These are phyloP conservation scores for Melangyna quadrimaculata DNA, from an alignment of 2,888 invertebrate species.

Conservation along the genomic window DNA sequence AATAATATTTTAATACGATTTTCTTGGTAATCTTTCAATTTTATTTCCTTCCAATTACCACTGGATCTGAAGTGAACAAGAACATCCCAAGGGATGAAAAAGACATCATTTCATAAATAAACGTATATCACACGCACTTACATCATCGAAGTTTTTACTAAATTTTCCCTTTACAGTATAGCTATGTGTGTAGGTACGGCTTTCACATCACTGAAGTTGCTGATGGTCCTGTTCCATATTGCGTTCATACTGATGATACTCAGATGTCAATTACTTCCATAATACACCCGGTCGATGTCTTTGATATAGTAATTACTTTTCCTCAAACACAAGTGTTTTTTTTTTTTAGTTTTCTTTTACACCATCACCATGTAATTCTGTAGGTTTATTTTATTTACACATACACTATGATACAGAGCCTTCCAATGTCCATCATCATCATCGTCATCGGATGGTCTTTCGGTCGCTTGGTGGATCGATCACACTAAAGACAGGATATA, in stretches of 20 bases:
- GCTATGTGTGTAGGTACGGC: too few species aligned
- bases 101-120: background rate
- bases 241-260: background rate
- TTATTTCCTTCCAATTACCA: constrained; percentile 65
- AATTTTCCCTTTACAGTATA: background rate
- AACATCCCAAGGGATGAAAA: constrained; percentile 14
- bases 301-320: constrained; percentile 49
- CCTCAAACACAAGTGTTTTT: background rate
- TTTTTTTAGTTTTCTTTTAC: background rate
- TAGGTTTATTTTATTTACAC: background rate
- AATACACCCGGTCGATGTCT: constrained; percentile 54
- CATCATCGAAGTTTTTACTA: background rate
- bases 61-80: too few species aligned
- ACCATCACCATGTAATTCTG: background rate
- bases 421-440: background rate
- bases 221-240: background rate
- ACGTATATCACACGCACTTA: background rate
- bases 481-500: background rate
- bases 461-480: background rate
- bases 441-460: background rate
- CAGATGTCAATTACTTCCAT: constrained; percentile 56
- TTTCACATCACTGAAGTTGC: background rate
- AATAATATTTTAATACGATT: constrained; percentile 69
- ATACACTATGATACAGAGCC: background rate
- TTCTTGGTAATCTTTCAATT: constrained; percentile 63